Percentiles rank a stretch among this genome's conserved stretches.
Evolutionary conservation across 37 sponge, comb jelly and placozoan genomes (phyloP).

Genomic region (Beroe ovata): DNA sequence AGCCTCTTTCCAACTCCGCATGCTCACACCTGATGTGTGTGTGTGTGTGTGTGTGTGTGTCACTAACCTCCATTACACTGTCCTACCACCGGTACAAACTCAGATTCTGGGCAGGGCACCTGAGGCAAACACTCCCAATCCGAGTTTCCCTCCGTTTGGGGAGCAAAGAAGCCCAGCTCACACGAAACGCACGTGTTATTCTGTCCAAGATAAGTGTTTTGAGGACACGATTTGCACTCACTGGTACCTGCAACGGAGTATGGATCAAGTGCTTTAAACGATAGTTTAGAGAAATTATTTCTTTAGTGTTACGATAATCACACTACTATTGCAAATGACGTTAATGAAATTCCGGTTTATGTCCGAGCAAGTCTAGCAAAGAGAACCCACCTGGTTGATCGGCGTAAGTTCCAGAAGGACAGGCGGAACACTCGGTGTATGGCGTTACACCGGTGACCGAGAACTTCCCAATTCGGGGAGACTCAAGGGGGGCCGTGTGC

Average conservation of each 20-base stretch:
- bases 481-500: neutral
- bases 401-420: neutral
- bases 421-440: neutral
- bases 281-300: too few species aligned
- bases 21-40: neutral
- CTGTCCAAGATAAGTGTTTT: neutral
- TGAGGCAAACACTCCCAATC: neutral
- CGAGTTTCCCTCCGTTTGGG: neutral
- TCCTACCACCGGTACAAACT: conserved; percentile 13
- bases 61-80: neutral
- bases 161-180: neutral
- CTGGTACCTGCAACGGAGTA: neutral
- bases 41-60: too few species aligned
- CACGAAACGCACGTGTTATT: neutral
- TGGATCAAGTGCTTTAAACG: too few species aligned
- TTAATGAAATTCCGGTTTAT: too few species aligned
- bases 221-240: conserved; percentile 14
- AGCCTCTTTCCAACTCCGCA: neutral
- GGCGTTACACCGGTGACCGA: neutral
- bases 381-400: too few species aligned
- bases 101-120: neutral
- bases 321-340: too few species aligned
- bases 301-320: too few species aligned
- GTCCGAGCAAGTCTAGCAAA: too few species aligned
- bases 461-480: neutral